Evolutionary conservation across 1,140 invertebrate species (phyloP).

Genomic region (Drosophila willistoni): DNA sequence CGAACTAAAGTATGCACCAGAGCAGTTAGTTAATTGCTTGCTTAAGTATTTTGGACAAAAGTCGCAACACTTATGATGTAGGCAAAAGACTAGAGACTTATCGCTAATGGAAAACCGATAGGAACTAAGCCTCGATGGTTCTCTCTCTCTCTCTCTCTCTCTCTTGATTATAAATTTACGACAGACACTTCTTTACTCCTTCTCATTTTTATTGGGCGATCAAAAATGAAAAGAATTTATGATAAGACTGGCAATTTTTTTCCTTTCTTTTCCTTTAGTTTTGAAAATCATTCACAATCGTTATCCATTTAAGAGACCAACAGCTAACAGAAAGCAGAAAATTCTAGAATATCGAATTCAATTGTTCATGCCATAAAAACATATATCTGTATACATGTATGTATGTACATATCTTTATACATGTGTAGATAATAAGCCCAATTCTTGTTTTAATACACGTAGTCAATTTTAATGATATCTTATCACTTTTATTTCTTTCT

Average conservation of each 20-base stretch:
- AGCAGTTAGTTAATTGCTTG: too few relatives aligned
- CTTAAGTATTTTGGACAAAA: too few relatives aligned
- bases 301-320: background rate
- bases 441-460: constrained; percentile 4
- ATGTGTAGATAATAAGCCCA: background rate
- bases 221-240: background rate
- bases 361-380: background rate
- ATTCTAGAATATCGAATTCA: background rate
- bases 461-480: constrained; percentile 5
- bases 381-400: background rate
- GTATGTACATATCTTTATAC: background rate
- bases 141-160: background rate
- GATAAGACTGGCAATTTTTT: background rate
- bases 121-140: background rate
- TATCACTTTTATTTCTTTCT: background rate
- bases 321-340: background rate
- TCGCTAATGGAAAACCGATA: constrained; percentile 1
- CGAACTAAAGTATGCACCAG: too few relatives aligned
- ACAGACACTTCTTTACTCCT: constrained; percentile 1
- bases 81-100: background rate
- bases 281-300: background rate
- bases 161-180: constrained; percentile 3
- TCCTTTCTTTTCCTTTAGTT: too few relatives aligned
- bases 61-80: too few relatives aligned
- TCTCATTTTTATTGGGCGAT: background rate